A percentile compares a stretch with the other conserved stretches of the same genome.
Conservation (phyloP, 2,113 vertebrate genomes). For the Pterocles orientalis region DNA sequence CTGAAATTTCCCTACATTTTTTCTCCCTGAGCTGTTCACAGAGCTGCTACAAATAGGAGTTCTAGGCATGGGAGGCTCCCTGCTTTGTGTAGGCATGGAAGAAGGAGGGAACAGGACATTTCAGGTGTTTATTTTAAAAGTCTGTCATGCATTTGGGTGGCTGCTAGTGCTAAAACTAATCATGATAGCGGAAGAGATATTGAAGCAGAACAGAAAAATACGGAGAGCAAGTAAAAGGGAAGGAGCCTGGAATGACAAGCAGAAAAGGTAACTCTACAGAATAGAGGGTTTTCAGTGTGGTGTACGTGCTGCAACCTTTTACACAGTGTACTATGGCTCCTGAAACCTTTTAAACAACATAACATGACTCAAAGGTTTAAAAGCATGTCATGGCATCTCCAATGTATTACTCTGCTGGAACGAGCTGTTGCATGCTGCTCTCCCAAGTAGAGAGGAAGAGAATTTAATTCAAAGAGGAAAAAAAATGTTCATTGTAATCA, state of each 20-base stretch:
- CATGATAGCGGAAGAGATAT: neutral
- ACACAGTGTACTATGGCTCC: neutral
- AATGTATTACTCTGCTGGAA: neutral
- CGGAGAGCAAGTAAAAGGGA: neutral
- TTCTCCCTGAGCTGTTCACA: neutral
- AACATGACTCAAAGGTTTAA: neutral
- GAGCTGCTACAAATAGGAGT: neutral
- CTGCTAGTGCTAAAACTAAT: constrained; percentile 7
- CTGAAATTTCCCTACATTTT: neutral
- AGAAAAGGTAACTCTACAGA: neutral
- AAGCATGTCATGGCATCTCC: neutral
- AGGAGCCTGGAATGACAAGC: neutral
- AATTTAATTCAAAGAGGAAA: constrained; percentile 10
- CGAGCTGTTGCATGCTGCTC: neutral
- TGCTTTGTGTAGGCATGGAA: neutral
- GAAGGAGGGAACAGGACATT: neutral
- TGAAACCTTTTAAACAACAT: neutral
- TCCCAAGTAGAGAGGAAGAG: neutral
- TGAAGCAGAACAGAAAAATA: neutral
- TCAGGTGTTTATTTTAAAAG: constrained; percentile 30
- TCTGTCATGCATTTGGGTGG: neutral
- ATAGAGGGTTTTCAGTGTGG: neutral
- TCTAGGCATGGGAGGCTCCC: neutral
- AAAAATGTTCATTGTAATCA: constrained; percentile 3
- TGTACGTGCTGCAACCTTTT: neutral